Evolutionary conservation across 2,797 vertebrate genomes (phyloP).

Genomic region (Paguma larvata): DNA sequence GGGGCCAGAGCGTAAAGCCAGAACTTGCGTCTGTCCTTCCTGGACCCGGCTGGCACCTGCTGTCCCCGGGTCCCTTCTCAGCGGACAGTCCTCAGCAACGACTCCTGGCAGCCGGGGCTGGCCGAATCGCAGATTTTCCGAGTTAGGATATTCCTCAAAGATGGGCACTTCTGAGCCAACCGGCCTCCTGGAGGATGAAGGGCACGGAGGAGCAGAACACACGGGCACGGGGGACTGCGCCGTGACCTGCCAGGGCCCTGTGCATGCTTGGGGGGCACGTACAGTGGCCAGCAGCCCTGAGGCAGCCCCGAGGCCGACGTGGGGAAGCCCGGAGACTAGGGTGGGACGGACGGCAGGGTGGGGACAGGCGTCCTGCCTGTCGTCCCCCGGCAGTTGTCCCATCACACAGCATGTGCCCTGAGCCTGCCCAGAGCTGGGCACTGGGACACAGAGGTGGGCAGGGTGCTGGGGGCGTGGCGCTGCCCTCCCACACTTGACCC

Average conservation of each 20-base stretch:
- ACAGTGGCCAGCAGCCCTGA: neutral
- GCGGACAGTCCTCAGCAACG: neutral
- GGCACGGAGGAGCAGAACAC: neutral
- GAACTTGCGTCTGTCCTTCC: too few species aligned
- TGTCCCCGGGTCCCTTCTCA: too few species aligned
- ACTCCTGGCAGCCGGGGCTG: too few species aligned
- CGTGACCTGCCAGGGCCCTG: neutral
- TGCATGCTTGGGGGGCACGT: too few species aligned
- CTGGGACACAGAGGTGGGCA: neutral
- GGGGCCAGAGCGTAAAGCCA: neutral
- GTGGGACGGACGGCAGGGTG: neutral
- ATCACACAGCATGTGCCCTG: too few species aligned
- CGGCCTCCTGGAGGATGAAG: neutral
- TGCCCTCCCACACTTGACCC: neutral
- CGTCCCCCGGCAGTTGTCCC: too few species aligned
- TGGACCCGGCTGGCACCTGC: too few species aligned
- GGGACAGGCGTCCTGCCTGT: too few species aligned
- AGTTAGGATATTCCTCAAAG: neutral
- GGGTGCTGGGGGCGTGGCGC: fast-evolving
- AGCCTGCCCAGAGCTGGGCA: neutral
- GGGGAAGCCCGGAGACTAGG: too few species aligned
- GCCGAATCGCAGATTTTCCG: neutral
- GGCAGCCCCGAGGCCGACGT: too few species aligned
- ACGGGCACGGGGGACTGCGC: fast-evolving
- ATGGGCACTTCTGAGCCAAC: neutral